Conservation (phyloP, 2,888 invertebrate species). For the Synergus japonicus region DNA sequence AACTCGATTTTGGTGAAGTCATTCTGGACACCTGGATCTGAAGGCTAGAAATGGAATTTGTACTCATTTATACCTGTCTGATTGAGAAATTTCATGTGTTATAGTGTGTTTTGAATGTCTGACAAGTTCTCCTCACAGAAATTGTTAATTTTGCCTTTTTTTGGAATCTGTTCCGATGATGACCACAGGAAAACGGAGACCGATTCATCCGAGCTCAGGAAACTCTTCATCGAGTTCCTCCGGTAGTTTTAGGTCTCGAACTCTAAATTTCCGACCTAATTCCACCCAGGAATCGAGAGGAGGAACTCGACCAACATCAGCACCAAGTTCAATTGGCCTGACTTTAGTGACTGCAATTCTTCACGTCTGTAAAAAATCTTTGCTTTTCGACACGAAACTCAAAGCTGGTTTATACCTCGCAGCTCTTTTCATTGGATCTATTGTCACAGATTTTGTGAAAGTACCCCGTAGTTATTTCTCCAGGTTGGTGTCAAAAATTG, state of each 20-base stretch:
- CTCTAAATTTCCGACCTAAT: conserved; percentile 81
- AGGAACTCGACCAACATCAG: conserved; percentile 90
- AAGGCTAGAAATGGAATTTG: conserved; percentile 19
- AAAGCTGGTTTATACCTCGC: conserved; percentile 92
- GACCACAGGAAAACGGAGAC: conserved; percentile 48
- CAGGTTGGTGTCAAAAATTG: conserved; percentile 56
- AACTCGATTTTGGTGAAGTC: conserved; percentile 9
- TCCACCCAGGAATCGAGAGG: conserved; percentile 78
- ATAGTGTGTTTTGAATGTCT: background rate
- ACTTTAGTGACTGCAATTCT: conserved; percentile 89
- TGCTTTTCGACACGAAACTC: conserved; percentile 90
- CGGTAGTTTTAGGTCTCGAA: conserved; percentile 46
- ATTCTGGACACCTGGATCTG: background rate
- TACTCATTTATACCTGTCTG: background rate
- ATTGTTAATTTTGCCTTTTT: background rate
- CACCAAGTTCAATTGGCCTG: conserved; percentile 89
- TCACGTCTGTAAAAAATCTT: conserved; percentile 91
- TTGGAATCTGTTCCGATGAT: conserved; percentile 39
- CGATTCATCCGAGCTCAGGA: conserved; percentile 45
- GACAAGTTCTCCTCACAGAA: background rate
- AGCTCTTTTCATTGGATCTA: conserved; percentile 89
- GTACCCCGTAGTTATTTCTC: conserved; percentile 93
- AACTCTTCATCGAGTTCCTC: conserved; percentile 13
- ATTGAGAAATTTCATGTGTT: conserved; percentile 13
- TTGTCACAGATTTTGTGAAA: conserved; percentile 90